Base-by-base conservation (phyloP, 1,140 invertebrate genomes). In the Delia radicum region DNA sequence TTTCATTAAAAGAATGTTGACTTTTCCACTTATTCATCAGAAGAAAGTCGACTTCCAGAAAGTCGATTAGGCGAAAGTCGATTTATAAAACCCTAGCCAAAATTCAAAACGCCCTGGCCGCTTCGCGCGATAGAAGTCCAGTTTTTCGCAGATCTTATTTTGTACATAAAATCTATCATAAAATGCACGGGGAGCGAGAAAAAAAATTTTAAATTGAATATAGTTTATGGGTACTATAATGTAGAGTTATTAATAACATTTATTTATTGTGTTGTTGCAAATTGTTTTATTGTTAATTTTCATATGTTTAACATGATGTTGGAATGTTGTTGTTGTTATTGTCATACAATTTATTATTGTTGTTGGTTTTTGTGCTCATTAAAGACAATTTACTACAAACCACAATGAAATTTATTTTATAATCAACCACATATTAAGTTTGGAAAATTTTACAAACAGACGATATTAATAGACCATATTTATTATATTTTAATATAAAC, bases 351-450 rank as follows among this genome's bases (percentile, higher is more conserved):
- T 61, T 3, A 24, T 24, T 24, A 3, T 63, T 63, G 62, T n/a
- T 63, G 7, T 63, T 63, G 12, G 12, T 63, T 63, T 24, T 28
- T 63, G 0, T 27, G 26, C 29, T 33, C 65, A 69, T 69, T 69
- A 69, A 69, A 69, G 65, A 69, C 65, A 69, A 69, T 69, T 69
- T 69, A 69, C 65, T 69, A 18, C 18, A 69, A 33, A 69, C 65
- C 65, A 69, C 65, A 69, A 69, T 69, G 24, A 69, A 69, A 69
- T 69, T 69, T 69, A 69, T 69, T 69, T 69, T 69, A 69, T 37
- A 69, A 69, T 69, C 65, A 69, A 69, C 65, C 65, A 13, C 65
- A 69, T 24, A 69, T 69, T 69, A 69, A 69, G 31, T 69, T 69
- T 69, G 31, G 24, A 37, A 18, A 37, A 12, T 24, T 55, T 18